Percentiles rank a stretch among this genome's conserved stretches.
Conservation (phyloP, 2,113 vertebrate genomes). For the Equus quagga region DNA sequence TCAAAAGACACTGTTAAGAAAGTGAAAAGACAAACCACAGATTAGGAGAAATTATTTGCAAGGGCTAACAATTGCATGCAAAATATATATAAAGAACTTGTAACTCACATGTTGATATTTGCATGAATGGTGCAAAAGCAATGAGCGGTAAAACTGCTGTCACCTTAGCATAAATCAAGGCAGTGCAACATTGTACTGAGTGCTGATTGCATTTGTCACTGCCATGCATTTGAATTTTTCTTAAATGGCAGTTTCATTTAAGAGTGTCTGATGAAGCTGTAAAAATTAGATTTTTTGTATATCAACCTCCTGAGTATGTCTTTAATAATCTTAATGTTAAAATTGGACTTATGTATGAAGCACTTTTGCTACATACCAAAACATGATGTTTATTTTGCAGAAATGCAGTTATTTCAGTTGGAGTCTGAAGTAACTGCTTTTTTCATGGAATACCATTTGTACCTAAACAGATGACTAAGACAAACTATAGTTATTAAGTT, state of each 20-base stretch:
- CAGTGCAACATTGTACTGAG: background rate
- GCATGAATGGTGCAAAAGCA: background rate
- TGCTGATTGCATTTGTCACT: background rate
- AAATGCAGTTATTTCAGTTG: background rate
- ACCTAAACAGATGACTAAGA: background rate
- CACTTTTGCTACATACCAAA: background rate
- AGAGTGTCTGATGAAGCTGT: background rate
- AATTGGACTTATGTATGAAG: background rate
- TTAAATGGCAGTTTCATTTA: background rate
- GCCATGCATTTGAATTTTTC: background rate
- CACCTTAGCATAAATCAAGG: background rate
- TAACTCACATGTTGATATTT: background rate
- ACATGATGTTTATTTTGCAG: background rate
- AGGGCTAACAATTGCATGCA: background rate
- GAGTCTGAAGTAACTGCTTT: background rate
- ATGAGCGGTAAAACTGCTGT: background rate
- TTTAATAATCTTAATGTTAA: background rate
- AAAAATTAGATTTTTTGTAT: background rate
- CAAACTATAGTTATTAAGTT: slow-evolving; percentile 15
- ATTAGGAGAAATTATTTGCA: background rate
- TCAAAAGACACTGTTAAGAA: background rate
- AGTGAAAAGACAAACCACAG: background rate
- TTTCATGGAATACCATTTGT: background rate
- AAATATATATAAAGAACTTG: background rate
- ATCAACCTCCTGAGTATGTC: background rate